Evolutionary conservation across 2,888 invertebrate genomes (phyloP).

Genomic region (Nemurella pictetii): DNA sequence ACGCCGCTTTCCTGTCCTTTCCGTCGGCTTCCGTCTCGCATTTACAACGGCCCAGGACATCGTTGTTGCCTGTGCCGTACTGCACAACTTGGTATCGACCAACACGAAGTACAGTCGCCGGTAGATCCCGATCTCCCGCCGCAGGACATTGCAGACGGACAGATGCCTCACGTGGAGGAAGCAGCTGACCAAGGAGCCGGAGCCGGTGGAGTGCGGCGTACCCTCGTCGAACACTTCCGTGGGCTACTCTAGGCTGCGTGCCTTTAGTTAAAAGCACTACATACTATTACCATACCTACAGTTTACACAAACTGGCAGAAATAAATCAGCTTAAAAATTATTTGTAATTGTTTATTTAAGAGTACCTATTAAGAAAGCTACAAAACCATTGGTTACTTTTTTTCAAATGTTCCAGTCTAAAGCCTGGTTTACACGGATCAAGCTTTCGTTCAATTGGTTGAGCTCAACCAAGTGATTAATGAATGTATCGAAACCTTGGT

Average conservation of each 20-base stretch:
- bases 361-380: too few relatives aligned
- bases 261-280: too few relatives aligned
- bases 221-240: not conserved
- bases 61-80: constrained; percentile 36
- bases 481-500: too few relatives aligned
- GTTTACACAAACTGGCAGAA: too few relatives aligned
- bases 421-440: too few relatives aligned
- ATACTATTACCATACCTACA: too few relatives aligned
- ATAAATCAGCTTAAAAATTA: too few relatives aligned
- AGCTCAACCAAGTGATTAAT: too few relatives aligned
- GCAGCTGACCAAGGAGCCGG: not conserved
- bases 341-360: too few relatives aligned
- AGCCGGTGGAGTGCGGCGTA: not conserved
- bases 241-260: not conserved
- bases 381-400: too few relatives aligned
- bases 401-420: too few relatives aligned
- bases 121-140: constrained; percentile 15
- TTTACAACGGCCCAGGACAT: constrained; percentile 21
- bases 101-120: constrained; percentile 30
- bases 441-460: too few relatives aligned
- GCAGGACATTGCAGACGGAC: not conserved
- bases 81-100: constrained; percentile 36
- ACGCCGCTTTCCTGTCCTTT: constrained; percentile 36
- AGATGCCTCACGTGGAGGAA: not conserved
- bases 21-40: constrained; percentile 22